A percentile compares a stretch with the other conserved stretches of the same genome.
Conservation (phyloP, 1,140 invertebrate species). For the Drosophila dunni region DNA sequence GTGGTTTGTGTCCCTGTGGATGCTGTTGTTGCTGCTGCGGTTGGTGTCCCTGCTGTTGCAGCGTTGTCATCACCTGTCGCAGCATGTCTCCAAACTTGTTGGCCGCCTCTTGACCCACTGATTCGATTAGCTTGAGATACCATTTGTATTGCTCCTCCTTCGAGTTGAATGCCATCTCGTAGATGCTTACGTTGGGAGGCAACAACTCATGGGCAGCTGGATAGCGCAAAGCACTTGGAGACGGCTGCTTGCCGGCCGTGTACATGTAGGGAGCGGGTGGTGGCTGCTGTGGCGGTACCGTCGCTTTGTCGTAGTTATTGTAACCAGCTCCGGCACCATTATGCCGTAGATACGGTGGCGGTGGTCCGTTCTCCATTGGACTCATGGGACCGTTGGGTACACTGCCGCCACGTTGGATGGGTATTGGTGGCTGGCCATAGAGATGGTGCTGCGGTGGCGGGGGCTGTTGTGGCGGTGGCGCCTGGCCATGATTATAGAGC, state of each 20-base stretch:
- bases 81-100: slow-evolving; percentile 83
- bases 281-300: slow-evolving; percentile 62
- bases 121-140: slow-evolving; percentile 78
- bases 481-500: slow-evolving; percentile 72
- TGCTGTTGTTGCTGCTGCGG: slow-evolving; percentile 51
- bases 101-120: slow-evolving; percentile 80
- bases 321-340: slow-evolving; percentile 67
- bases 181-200: slow-evolving; percentile 84
- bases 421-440: slow-evolving; percentile 66
- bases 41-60: slow-evolving; percentile 65
- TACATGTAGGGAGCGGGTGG: slow-evolving; percentile 67
- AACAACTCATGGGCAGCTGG: slow-evolving; percentile 81
- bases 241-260: slow-evolving; percentile 68
- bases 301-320: slow-evolving; percentile 62
- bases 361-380: slow-evolving; percentile 74
- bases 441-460: slow-evolving; percentile 66
- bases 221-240: slow-evolving; percentile 73
- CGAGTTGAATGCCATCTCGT: slow-evolving; percentile 82
- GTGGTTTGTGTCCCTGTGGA: slow-evolving; percentile 47
- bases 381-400: slow-evolving; percentile 82
- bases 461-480: slow-evolving; percentile 53
- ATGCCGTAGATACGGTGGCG: slow-evolving; percentile 66
- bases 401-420: slow-evolving; percentile 72
- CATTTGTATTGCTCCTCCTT: slow-evolving; percentile 84
- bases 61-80: slow-evolving; percentile 71